These are phyloP conservation scores for Podabrus alpinus DNA, from an alignment of 2,888 invertebrate genomes.

Conservation along the genomic window DNA sequence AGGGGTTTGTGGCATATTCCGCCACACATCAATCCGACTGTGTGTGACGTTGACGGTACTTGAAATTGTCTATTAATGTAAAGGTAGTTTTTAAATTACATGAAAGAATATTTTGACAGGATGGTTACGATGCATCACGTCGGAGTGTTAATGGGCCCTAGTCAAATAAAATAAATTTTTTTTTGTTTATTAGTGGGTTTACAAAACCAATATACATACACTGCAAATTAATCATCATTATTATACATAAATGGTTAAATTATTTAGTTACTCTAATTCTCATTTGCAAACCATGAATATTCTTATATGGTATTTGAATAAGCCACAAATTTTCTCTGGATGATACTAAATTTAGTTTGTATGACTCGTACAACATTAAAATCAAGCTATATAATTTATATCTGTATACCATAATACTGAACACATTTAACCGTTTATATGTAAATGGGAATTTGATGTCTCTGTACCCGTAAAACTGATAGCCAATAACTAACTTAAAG, in stretches of 20 bases:
- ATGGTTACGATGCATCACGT: background rate
- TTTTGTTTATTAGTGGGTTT: background rate
- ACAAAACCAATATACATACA: background rate
- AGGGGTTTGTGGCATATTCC: background rate
- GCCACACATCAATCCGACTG: background rate
- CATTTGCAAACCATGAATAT: background rate
- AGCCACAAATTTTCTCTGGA: background rate
- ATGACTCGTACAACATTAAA: background rate
- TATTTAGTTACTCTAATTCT: background rate
- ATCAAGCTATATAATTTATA: background rate
- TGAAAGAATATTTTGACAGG: background rate
- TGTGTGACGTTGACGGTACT: background rate
- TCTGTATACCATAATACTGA: background rate
- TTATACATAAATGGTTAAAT: background rate
- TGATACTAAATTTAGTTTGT: background rate
- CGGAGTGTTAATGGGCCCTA: background rate
- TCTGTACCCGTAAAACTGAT: background rate
- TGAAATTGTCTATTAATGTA: background rate
- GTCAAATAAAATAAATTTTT: background rate
- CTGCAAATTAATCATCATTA: background rate
- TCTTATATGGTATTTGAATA: background rate
- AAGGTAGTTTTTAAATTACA: background rate
- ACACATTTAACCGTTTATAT: background rate
- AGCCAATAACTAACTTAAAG: background rate
- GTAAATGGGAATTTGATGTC: slow-evolving; percentile 2